These are phyloP conservation scores for Aleiodes testaceus DNA, from an alignment of 2,888 invertebrate species.

Conservation along the genomic window DNA sequence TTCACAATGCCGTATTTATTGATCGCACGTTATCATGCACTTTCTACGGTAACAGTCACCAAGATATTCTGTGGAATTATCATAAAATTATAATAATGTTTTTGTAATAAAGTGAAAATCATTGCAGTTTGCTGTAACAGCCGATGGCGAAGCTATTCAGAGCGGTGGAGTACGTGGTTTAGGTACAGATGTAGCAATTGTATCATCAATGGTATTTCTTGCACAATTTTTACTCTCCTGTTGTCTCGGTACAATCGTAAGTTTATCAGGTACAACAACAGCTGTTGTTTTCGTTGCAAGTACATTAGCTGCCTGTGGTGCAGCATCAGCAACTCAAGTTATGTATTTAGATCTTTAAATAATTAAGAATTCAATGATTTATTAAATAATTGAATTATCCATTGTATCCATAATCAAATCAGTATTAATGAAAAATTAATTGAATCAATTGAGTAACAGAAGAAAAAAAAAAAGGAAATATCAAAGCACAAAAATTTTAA, in stretches of 20 bases:
- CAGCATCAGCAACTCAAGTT: conserved; percentile 88
- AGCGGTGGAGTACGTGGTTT: conserved; percentile 86
- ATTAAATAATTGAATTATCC: not conserved
- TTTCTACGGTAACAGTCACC: conserved; percentile 80
- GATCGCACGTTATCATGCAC: conserved; percentile 95
- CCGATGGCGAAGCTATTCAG: conserved; percentile 75
- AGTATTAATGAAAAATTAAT: conserved; percentile 18
- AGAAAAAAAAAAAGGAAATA: not conserved
- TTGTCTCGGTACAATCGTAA: conserved; percentile 89
- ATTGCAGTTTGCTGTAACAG: conserved; percentile 78
- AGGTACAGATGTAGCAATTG: conserved; percentile 95
- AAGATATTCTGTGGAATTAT: not conserved
- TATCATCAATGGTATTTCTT: conserved; percentile 96
- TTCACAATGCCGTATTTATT: conserved; percentile 98
- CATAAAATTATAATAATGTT: not conserved
- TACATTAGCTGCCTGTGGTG: conserved; percentile 87
- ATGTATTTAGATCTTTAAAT: conserved; percentile 89
- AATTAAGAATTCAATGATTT: not conserved
- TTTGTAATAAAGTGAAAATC: conserved; percentile 21
- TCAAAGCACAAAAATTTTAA: conserved; percentile 20
- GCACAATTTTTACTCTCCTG: conserved; percentile 94
- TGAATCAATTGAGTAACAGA: not conserved
- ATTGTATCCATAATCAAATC: not conserved
- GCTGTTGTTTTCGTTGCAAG: conserved; percentile 92
- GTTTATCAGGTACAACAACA: conserved; percentile 86